Percentiles rank a stretch among this genome's conserved stretches.
These are phyloP conservation scores for Lynx canadensis DNA, from an alignment of 2,113 vertebrate genomes.

Conservation along the genomic window DNA sequence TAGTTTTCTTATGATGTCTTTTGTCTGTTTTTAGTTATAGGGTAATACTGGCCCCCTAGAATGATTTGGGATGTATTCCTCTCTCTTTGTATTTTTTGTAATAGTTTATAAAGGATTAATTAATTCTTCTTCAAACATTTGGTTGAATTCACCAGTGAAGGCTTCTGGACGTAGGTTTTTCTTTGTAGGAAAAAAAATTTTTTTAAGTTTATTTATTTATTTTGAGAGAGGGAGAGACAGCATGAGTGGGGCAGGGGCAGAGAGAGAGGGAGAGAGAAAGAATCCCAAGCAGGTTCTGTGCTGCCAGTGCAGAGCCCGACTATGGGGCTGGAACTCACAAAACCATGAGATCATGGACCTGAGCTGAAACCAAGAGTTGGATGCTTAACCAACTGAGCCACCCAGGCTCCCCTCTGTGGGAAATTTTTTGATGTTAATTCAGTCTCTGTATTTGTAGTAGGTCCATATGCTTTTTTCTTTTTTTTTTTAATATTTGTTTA, in stretches of 20 bases:
- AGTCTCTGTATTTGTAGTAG: neutral
- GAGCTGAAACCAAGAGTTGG: no score
- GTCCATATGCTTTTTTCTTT: neutral
- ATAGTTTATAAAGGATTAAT: neutral
- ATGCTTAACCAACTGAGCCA: no score
- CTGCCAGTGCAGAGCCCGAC: no score
- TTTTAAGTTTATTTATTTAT: neutral
- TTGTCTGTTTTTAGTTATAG: constrained; percentile 25
- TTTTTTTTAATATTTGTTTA: neutral
- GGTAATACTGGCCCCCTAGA: neutral
- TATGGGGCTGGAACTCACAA: no score
- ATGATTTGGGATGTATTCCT: neutral
- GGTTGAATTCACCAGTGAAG: neutral
- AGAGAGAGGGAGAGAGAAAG: no score
- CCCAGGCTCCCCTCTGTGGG: neutral
- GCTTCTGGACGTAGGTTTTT: neutral
- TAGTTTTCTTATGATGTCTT: neutral
- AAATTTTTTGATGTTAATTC: constrained; percentile 34
- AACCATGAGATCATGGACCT: no score
- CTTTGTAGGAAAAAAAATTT: neutral
- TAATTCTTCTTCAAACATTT: constrained; percentile 26
- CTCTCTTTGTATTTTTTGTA: neutral
- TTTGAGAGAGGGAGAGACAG: no score
- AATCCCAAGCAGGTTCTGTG: no score
- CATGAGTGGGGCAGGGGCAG: no score